Evolutionary conservation across 2,113 vertebrate genomes (phyloP).

Genomic region (Neolamprologus variostigma): DNA sequence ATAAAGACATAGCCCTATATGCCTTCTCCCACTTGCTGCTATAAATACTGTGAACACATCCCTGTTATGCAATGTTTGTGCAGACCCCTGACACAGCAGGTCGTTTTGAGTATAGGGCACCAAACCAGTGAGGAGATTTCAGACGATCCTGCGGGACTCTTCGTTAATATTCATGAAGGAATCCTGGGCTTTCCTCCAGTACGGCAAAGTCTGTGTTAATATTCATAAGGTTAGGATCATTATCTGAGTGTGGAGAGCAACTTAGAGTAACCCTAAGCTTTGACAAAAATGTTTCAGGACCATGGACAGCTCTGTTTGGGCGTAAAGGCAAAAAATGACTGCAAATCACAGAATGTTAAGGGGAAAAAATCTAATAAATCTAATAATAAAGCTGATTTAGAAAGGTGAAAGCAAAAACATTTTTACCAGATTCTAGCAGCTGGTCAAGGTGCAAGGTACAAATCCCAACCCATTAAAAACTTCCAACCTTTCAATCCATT

Average conservation of each 20-base stretch:
- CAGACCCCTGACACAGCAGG: conserved; percentile 5
- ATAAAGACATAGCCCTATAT: background rate
- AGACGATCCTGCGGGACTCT: conserved; percentile 24
- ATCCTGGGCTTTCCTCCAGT: conserved; percentile 51
- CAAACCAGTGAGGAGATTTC: conserved; percentile 37
- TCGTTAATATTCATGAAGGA: conserved; percentile 54
- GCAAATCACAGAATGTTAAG: background rate
- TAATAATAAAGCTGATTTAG: background rate
- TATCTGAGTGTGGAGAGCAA: background rate
- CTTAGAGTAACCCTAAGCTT: background rate
- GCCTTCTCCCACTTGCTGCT: background rate
- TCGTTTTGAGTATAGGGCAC: conserved; percentile 31
- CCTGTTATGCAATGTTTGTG: background rate
- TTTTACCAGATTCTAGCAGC: background rate
- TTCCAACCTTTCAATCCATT: background rate
- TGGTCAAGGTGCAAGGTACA: background rate
- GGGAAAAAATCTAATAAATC: accelerated
- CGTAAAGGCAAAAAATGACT: background rate
- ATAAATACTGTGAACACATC: background rate
- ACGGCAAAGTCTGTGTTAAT: conserved; percentile 35
- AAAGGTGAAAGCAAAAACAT: background rate
- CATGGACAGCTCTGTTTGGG: conserved; percentile 24
- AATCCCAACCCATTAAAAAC: background rate
- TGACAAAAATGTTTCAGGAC: conserved; percentile 11
- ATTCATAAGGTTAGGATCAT: conserved; percentile 32